Base-by-base conservation (phyloP, 2,797 vertebrate species). In the Dendrocincla tyrannina region DNA sequence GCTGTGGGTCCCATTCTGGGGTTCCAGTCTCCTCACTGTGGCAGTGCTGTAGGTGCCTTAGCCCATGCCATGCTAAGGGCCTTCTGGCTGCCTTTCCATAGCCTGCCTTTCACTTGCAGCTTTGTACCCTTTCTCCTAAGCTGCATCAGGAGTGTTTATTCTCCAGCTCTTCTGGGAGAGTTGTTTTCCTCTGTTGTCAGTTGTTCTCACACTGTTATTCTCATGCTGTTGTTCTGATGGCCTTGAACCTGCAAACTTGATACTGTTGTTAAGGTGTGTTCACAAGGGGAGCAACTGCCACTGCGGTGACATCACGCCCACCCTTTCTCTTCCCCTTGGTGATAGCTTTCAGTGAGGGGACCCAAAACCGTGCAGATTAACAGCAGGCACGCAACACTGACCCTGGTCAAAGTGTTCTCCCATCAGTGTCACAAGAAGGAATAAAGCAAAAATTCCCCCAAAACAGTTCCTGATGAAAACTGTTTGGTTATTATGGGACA, bases 371-470 rank as follows among this genome's bases (percentile, higher is more conserved):
- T 12, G 30, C 25, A 41, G 33, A 82, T 58, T 72, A 78, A 58
- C 37, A 75, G 42, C 12, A 12, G 5, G 24, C 46, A 47, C 35
- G 42, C 35, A 76, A 55, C 74, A 70, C 27, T 14, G 11, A 27
- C 10, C 5, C 9, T 59, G 5, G 27, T 47, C 55, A 32, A 60
- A 72, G 37, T 5, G 30, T 50, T 62, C 13, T 84, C 30, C 63
- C 44, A 63, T 60, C 0, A 3, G 42, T 28, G 44, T 10, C 0
- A 0, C 6, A 4, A 83, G n/a, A 16, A 73, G 42, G 28, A 85
- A 47, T 33, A 52, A 79, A 85, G 17, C 23, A 59, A 14, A 62
- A 59, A 52, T 59, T 56, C 0, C 19, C 22, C 16, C 22, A 3
- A n/a, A 49, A 32, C 37, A 44, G 12, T 25, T 89, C 37, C 59